Conservation (phyloP, 2,888 invertebrate genomes). For the Hydroisotoma schaefferi region DNA sequence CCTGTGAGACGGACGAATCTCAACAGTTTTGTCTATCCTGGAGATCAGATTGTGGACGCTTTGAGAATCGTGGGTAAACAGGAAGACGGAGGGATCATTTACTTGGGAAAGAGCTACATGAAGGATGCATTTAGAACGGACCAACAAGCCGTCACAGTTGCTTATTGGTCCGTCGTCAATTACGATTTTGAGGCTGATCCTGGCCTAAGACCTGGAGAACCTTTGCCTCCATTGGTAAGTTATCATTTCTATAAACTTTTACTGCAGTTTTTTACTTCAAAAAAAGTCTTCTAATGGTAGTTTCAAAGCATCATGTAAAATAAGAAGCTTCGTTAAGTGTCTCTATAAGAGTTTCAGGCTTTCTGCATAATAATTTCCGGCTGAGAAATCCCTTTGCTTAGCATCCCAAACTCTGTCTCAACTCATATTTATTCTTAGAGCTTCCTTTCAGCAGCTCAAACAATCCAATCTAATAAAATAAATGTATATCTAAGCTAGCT, state of each 20-base stretch:
- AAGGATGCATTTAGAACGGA: not conserved
- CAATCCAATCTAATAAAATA: too few species aligned
- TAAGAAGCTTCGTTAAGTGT: too few species aligned
- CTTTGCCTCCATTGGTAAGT: slow-evolving; percentile 5
- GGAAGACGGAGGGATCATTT: slow-evolving; percentile 8
- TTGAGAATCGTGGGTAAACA: slow-evolving; percentile 6
- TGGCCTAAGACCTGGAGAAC: not conserved
- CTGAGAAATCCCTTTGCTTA: too few species aligned
- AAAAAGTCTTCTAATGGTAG: too few species aligned
- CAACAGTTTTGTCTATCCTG: not conserved
- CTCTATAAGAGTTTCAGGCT: too few species aligned
- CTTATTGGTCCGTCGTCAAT: not conserved
- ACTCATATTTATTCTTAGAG: too few species aligned
- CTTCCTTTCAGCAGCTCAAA: too few species aligned
- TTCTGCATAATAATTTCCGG: too few species aligned
- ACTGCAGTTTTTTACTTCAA: not conserved
- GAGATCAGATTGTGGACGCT: not conserved
- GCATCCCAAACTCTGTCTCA: too few species aligned
- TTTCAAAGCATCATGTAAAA: too few species aligned
- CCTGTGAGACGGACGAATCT: too few species aligned
- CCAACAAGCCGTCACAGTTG: not conserved
- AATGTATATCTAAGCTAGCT: not conserved
- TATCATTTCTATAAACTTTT: not conserved
- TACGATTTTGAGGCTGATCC: not conserved
- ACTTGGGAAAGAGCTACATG: slow-evolving; percentile 7